Base-by-base conservation (phyloP, 2,888 invertebrate genomes). In the Amblyjoppa proteus region DNA sequence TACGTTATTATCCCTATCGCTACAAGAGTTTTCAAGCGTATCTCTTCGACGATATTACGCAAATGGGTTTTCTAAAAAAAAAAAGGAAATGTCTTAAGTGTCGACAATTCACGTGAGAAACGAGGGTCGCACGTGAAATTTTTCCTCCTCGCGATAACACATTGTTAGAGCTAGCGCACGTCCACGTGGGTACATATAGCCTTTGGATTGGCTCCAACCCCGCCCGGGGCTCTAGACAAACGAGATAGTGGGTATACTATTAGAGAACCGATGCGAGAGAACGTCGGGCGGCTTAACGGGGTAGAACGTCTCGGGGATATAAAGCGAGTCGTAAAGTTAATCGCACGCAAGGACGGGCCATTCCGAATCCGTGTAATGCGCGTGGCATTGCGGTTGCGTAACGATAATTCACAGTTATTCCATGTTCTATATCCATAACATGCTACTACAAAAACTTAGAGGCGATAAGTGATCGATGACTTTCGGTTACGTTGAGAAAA, bases 301-400 rank as follows among this genome's bases (percentile, higher is more conserved):
- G 78, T 74, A 64, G 83, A 83, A 83, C 78, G 78, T 77, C 82
- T 82, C 83, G 74, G n/a, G 69, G 78, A 83, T 79, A 79, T 83
- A 83, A 78, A 83, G 74, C 69, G 49, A 83, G 83, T 83, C 79
- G 74, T 83, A 79, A 83, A 83, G 74, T 83, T 83, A 83, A 83
- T 83, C 77, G 83, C 58, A 73, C 73, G 56, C 77, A 73, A 69
- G 58, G 31, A 20, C 73, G 16, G 61, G 16, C 45, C 25, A 45
- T 49, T 66, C 25, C 28, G 64, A 56, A 71, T 71, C 73, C 20
- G 51, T 64, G 41, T 51, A 56, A n/a, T 49, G 75, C 76, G 53
- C 73, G 25, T 69, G 70, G 53, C 70, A 73, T 64, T 68, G 56
- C 68, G 49, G 66, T 83, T 78, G 73, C 70, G 61, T 31, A 70